Evolutionary conservation across 2,797 vertebrate species (phyloP).

Genomic region (Poeciliopsis infans): DNA sequence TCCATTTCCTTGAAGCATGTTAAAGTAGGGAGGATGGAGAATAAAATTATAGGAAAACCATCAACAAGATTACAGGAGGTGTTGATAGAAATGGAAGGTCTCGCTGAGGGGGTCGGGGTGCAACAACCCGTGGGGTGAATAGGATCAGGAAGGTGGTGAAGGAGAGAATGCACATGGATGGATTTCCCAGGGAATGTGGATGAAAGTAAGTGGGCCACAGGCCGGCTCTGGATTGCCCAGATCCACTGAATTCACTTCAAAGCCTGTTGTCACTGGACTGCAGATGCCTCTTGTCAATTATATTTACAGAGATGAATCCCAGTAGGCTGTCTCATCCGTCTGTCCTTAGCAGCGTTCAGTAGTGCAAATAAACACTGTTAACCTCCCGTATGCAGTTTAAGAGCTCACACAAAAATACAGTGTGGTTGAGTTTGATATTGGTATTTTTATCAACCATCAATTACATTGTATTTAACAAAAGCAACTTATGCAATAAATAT

Average conservation of each 20-base stretch:
- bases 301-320: slow-evolving; percentile 82
- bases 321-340: slow-evolving; percentile 54
- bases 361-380: slow-evolving; percentile 58
- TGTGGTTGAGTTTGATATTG: slow-evolving; percentile 3
- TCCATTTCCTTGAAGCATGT: slow-evolving; percentile 58
- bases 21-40: slow-evolving; percentile 51
- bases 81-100: slow-evolving; percentile 60
- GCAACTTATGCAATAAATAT: slow-evolving; percentile 1
- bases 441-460: slow-evolving; percentile 12
- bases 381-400: slow-evolving; percentile 5
- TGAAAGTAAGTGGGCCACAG: slow-evolving; percentile 67
- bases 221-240: slow-evolving; percentile 75
- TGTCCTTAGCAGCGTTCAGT: slow-evolving; percentile 55
- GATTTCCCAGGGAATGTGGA: slow-evolving; percentile 77
- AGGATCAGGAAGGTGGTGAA: slow-evolving; percentile 58
- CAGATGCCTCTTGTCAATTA: slow-evolving; percentile 75
- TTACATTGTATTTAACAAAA: slow-evolving; percentile 18
- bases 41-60: slow-evolving; percentile 49
- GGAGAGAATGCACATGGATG: slow-evolving; percentile 73
- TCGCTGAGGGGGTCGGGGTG: slow-evolving; percentile 39
- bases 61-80: slow-evolving; percentile 46
- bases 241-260: slow-evolving; percentile 82
- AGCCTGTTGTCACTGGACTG: slow-evolving; percentile 79
- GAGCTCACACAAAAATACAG: slow-evolving; percentile 30
- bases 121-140: slow-evolving; percentile 45